A percentile compares a stretch with the other conserved stretches of the same genome.
phyloP scores from a whole-genome alignment of 2,888 invertebrate genomes.

The Cheilosia variabilis region DNA sequence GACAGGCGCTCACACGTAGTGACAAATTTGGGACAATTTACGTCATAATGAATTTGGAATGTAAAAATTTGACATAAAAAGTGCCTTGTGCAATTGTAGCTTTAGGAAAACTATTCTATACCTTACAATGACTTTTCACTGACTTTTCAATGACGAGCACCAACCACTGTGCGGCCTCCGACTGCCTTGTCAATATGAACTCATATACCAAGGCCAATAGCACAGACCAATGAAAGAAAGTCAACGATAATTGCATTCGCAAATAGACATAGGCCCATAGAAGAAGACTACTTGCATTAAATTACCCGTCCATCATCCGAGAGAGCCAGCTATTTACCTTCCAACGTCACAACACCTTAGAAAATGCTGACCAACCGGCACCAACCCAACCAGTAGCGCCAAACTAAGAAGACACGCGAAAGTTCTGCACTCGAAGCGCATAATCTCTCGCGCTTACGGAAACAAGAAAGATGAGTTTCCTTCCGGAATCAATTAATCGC shows the following conservation, averaged over 20 bases:
- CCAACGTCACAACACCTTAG: conserved; percentile 49
- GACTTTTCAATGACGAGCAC: neutral
- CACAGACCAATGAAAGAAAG: conserved; percentile 55
- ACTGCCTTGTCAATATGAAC: neutral
- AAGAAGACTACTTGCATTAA: conserved; percentile 60
- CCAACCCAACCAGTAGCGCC: conserved; percentile 33
- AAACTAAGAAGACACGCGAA: conserved; percentile 63
- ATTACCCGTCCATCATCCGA: conserved; percentile 52
- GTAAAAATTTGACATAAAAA: too few relatives aligned
- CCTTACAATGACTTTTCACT: too few relatives aligned
- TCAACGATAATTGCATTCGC: conserved; percentile 57
- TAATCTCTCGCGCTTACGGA: conserved; percentile 65
- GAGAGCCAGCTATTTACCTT: conserved; percentile 37
- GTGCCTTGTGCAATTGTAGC: too few relatives aligned
- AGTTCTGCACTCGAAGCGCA: conserved; percentile 51
- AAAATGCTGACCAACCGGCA: conserved; percentile 24
- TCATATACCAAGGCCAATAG: neutral
- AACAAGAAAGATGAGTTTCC: conserved; percentile 82
- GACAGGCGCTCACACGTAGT: too few relatives aligned
- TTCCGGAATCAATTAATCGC: conserved; percentile 82
- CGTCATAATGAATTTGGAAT: too few relatives aligned
- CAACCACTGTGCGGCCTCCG: conserved; percentile 4
- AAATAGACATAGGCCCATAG: conserved; percentile 58
- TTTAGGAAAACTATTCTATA: too few relatives aligned
- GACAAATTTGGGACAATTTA: too few relatives aligned